Percentiles rank a stretch among this genome's conserved stretches.
These are phyloP conservation scores for Neocloeon triangulifer DNA, from an alignment of 1,140 invertebrate genomes.

Conservation along the genomic window DNA sequence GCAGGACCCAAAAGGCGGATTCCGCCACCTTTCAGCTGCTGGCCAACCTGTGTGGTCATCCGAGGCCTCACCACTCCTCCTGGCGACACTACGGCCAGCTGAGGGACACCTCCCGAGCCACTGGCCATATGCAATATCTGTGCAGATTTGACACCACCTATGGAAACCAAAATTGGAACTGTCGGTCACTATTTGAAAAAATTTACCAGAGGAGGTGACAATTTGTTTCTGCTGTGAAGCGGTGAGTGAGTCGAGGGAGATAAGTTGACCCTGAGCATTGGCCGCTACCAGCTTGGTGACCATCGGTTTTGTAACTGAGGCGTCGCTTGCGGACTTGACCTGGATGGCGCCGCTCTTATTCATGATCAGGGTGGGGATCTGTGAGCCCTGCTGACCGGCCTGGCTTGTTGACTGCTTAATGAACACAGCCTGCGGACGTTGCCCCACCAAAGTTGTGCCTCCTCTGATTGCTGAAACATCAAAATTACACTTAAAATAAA, in stretches of 20 bases:
- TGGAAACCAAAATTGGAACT: no score
- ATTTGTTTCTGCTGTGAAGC: constrained; percentile 24
- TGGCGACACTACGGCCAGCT: constrained; percentile 21
- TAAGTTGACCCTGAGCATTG: constrained; percentile 31
- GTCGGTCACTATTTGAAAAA: no score
- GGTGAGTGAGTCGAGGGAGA: constrained; percentile 39
- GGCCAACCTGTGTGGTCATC: constrained; percentile 13
- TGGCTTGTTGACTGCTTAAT: constrained; percentile 17
- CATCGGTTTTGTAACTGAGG: constrained; percentile 10
- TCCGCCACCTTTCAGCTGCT: no score
- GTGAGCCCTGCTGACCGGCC: background rate
- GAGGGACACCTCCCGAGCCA: constrained; percentile 12
- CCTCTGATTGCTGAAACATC: no score
- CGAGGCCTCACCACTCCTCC: constrained; percentile 17
- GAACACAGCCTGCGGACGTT: constrained; percentile 10
- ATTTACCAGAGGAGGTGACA: no score
- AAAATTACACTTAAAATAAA: no score
- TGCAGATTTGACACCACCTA: no score
- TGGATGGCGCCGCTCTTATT: constrained; percentile 4
- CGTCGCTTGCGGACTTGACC: constrained; percentile 12
- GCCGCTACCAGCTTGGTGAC: constrained; percentile 32
- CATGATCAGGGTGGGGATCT: no score
- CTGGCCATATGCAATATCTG: constrained; percentile 16
- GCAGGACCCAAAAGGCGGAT: constrained; percentile 7
- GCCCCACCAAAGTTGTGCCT: background rate